Percentiles rank a stretch among this genome's conserved stretches.
These are phyloP conservation scores for Conus betulinus DNA, from an alignment of 1,140 invertebrate species.

Conservation along the genomic window DNA sequence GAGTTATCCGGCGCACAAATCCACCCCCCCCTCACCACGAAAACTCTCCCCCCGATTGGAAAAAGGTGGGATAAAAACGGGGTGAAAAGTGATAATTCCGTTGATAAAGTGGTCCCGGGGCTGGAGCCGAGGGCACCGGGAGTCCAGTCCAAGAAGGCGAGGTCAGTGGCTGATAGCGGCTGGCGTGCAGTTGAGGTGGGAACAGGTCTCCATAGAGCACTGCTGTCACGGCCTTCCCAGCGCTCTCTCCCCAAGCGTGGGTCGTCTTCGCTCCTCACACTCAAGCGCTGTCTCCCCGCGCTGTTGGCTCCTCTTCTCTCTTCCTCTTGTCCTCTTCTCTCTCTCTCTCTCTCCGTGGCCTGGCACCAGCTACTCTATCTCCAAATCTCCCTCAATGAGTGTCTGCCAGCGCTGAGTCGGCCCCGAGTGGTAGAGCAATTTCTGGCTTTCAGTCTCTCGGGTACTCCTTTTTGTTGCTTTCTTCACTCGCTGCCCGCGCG, in stretches of 20 bases:
- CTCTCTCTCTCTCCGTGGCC: conserved; percentile 11
- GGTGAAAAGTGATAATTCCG: conserved; percentile 14
- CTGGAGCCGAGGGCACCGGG: background rate
- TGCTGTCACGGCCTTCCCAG: conserved; percentile 20
- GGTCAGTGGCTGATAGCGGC: conserved; percentile 1
- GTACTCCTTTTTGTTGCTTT: conserved; percentile 73
- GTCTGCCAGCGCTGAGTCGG: conserved; percentile 30
- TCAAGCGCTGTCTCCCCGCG: conserved; percentile 27
- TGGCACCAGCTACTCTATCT: conserved; percentile 34
- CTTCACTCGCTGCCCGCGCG: conserved; percentile 63
- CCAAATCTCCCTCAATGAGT: conserved; percentile 38
- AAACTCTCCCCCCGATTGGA: background rate
- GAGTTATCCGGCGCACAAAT: background rate
- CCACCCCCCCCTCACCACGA: background rate
- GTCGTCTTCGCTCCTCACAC: conserved; percentile 29
- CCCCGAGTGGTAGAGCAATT: conserved; percentile 39
- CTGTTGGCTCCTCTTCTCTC: conserved; percentile 29
- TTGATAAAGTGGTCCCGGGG: conserved; percentile 11
- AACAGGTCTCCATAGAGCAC: conserved; percentile 30
- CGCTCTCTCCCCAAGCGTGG: conserved; percentile 28
- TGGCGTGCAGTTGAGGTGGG: conserved; percentile 30
- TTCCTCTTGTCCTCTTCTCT: conserved; percentile 9
- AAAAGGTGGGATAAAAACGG: background rate
- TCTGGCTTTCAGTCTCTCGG: conserved; percentile 63
- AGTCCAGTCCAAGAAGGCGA: background rate